phyloP scores from a whole-genome alignment of 1,140 invertebrate genomes.

The Uloborus diversus region DNA sequence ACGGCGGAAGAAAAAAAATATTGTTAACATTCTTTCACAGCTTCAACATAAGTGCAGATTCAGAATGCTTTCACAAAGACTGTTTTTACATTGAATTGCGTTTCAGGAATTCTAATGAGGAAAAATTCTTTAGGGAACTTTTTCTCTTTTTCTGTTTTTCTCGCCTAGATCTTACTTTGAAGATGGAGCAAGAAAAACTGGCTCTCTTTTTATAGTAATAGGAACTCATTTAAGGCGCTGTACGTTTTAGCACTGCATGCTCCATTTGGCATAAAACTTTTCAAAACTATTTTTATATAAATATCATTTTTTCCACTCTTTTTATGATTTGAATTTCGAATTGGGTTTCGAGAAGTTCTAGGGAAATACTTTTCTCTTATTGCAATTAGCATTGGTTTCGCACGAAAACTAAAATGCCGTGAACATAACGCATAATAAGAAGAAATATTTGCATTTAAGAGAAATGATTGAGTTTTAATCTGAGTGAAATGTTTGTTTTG shows the following conservation, averaged over 20 bases:
- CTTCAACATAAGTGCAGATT: not conserved
- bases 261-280: conserved; percentile 19
- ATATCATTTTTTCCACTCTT: not conserved
- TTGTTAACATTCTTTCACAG: conserved; percentile 7
- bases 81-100: conserved; percentile 22
- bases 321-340: conserved; percentile 1
- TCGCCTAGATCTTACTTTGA: not conserved
- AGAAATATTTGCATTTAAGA: too few relatives aligned
- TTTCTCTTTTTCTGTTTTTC: conserved; percentile 7
- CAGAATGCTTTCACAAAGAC: conserved; percentile 42
- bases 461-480: too few relatives aligned
- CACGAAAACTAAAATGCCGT: too few relatives aligned
- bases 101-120: conserved; percentile 45
- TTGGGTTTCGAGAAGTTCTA: too few relatives aligned
- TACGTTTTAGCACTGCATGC: not conserved
- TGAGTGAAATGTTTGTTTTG: too few relatives aligned
- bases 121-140: conserved; percentile 39
- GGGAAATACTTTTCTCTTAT: too few relatives aligned
- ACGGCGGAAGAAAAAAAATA: not conserved
- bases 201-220: conserved; percentile 10
- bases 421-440: too few relatives aligned
- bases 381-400: too few relatives aligned
- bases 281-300: not conserved
- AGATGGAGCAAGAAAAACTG: not conserved
- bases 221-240: conserved; percentile 18